These are phyloP conservation scores for Arctia plantaginis DNA, from an alignment of 2,888 invertebrate species.

Conservation along the genomic window DNA sequence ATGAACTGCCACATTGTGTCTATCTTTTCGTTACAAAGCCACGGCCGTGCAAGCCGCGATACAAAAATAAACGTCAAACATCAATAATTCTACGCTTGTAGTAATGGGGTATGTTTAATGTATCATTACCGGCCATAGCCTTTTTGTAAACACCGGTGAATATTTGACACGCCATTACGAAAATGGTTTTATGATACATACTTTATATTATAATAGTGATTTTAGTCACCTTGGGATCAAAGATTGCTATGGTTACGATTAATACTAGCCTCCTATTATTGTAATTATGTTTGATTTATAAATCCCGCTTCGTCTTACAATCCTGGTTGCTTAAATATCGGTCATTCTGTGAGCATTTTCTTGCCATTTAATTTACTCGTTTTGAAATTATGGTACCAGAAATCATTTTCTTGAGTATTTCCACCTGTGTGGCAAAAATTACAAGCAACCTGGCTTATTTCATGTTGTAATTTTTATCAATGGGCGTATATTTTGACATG, in stretches of 20 bases:
- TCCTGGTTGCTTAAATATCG: too few relatives aligned
- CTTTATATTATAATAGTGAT: conserved; percentile 2
- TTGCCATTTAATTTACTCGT: too few relatives aligned
- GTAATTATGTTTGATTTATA: background rate
- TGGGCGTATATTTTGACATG: too few relatives aligned
- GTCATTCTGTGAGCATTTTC: too few relatives aligned
- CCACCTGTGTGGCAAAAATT: too few relatives aligned
- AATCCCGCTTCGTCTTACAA: background rate
- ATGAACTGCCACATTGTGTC: background rate
- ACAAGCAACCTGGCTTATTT: too few relatives aligned
- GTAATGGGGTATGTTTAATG: conserved; percentile 13
- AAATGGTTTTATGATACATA: conserved; percentile 10
- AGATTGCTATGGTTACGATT: background rate
- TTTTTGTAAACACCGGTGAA: conserved; percentile 38
- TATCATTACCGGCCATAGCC: conserved; percentile 26
- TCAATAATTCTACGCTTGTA: conserved; percentile 13
- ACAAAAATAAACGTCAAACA: conserved; percentile 15
- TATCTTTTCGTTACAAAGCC: background rate
- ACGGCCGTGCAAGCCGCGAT: background rate
- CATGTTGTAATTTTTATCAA: too few relatives aligned
- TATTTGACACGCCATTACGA: conserved; percentile 26
- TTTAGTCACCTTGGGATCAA: background rate
- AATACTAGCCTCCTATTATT: background rate
- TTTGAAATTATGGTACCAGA: too few relatives aligned
- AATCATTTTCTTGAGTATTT: too few relatives aligned